Evolutionary conservation across 2,797 vertebrate genomes (phyloP), one percentile per base, ranked within the genome.

Genomic region (Labroides dimidiatus): DNA sequence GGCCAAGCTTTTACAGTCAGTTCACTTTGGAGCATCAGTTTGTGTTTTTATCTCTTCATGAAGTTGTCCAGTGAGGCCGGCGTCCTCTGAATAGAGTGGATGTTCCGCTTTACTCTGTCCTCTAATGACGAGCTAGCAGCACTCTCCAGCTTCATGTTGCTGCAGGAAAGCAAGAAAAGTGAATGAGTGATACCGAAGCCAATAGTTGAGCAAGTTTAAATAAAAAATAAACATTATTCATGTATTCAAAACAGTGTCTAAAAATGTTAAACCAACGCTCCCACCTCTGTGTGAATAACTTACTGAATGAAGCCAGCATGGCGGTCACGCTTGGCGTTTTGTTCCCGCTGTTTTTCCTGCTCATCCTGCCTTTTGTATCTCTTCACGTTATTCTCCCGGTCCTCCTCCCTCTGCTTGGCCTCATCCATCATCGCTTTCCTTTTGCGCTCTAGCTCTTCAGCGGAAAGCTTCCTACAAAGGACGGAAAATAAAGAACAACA

Each of bases 51-150:
- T 94, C 96, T 94, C 84, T 92, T 96, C 96, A 97, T 96, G 4
- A 97, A 97, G 91, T 96, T 98, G 65, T 99, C 96, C 86, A 98
- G 72, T 10, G 96, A 95, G 0, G 94, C 93, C 0, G 96, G 82
- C 0, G 96, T 99, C 65, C 97, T 95, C 87, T 99, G 98, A 10
- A 99, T 94, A 68, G 96, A 97, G 90, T 99, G 94, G 91, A 99
- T 97, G 16, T 99, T 99, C 69, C 96, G 94, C 71, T 97, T 99
- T 39, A 99, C 96, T 10, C 97, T 82, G 55, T 99, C 97, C 80
- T 99, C 97, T 39, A 99, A 70, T 0, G 93, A 96, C 1, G 97
- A 98, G 3, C 93, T 95, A 8, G 96, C 89, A 0, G 96, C 95
- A 0, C 97, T 98, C 68, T 98, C 96, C 44, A 99, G 90, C 84